These are phyloP conservation scores for Pachycephala philippinensis DNA, from an alignment of 2,113 vertebrate genomes.

Conservation along the genomic window DNA sequence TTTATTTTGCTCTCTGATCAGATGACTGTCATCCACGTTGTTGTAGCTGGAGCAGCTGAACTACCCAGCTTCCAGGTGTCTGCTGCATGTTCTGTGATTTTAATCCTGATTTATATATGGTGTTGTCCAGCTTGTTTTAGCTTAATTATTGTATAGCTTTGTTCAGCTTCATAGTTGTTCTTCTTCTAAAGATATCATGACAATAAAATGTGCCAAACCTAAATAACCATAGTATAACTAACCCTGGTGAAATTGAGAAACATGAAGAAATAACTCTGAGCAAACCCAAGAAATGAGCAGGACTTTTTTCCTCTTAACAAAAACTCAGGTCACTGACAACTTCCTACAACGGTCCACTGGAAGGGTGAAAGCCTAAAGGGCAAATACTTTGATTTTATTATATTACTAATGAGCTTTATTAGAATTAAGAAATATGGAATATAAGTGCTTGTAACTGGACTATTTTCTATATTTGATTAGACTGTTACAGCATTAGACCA, in stretches of 20 bases:
- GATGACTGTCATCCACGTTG: not conserved
- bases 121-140: not conserved
- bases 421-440: not conserved
- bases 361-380: not conserved
- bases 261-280: not conserved
- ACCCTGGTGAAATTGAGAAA: not conserved
- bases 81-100: not conserved
- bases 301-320: not conserved
- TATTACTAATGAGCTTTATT: not conserved
- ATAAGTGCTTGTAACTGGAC: not conserved
- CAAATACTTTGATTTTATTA: not conserved
- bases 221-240: not conserved
- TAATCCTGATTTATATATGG: not conserved
- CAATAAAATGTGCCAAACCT: not conserved
- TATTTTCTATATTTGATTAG: not conserved
- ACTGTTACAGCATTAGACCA: not conserved
- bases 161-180: not conserved
- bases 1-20: not conserved
- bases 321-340: not conserved
- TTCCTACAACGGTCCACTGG: not conserved
- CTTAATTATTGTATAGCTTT: not conserved
- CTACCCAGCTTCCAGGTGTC: not conserved
- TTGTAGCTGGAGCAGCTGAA: not conserved
- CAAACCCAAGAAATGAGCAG: not conserved
- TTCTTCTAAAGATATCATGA: not conserved